A percentile compares a stretch with the other conserved stretches of the same genome.
phyloP scores from a whole-genome alignment of 2,797 vertebrate genomes.

The Pogonophryne albipinna region DNA sequence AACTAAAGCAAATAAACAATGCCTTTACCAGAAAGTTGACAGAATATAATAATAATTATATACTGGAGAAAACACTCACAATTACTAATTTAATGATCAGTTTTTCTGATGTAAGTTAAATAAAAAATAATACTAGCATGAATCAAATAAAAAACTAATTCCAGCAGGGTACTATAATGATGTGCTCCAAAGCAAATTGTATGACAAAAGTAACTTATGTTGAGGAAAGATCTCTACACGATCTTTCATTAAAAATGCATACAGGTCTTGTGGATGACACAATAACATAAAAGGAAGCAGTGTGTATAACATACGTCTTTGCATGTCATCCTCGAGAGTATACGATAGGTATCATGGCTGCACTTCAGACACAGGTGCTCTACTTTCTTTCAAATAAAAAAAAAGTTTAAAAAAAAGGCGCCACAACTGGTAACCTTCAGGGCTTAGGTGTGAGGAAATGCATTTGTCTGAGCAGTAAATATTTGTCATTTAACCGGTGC shows the following conservation, averaged over 20 bases:
- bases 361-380: too few relatives aligned
- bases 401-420: slow-evolving; percentile 13
- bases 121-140: neutral
- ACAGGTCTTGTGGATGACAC: neutral
- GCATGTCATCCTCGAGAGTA: too few relatives aligned
- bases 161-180: too few relatives aligned
- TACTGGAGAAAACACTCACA: too few relatives aligned
- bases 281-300: too few relatives aligned
- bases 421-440: slow-evolving; percentile 5
- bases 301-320: too few relatives aligned
- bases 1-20: slow-evolving; percentile 4
- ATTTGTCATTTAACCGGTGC: slow-evolving; percentile 15
- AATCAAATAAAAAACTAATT: rapidly evolving
- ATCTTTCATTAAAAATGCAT: neutral
- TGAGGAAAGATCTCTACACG: too few relatives aligned
- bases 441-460: slow-evolving; percentile 22
- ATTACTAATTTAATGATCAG: neutral
- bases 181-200: too few relatives aligned
- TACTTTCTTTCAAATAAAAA: neutral
- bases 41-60: too few relatives aligned
- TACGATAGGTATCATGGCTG: too few relatives aligned
- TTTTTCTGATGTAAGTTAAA: neutral
- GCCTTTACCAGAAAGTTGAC: neutral
- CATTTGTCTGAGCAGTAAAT: slow-evolving; percentile 20
- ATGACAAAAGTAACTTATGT: too few relatives aligned